A percentile compares a stretch with the other conserved stretches of the same genome.
These are phyloP conservation scores for Plectrocnemia conspersa DNA, from an alignment of 1,140 invertebrate genomes.

Conservation along the genomic window DNA sequence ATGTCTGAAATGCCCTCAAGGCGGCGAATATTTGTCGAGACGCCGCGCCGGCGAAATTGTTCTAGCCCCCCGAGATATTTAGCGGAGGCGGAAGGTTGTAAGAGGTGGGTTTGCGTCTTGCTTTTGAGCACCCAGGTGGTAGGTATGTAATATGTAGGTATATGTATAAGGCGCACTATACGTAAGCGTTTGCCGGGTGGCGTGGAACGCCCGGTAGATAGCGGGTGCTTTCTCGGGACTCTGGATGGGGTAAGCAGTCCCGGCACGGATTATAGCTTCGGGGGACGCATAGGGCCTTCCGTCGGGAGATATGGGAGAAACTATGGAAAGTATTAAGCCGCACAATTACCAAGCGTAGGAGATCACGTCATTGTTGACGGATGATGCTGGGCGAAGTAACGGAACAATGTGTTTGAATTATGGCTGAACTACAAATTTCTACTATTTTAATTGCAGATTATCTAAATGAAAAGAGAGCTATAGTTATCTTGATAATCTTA, in stretches of 20 bases:
- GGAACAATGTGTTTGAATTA: too few relatives aligned
- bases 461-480: too few relatives aligned
- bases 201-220: background rate
- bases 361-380: too few relatives aligned
- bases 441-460: too few relatives aligned
- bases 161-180: too few relatives aligned
- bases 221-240: background rate
- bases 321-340: slow-evolving; percentile 2
- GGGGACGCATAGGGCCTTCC: slow-evolving; percentile 4
- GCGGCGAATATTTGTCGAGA: background rate
- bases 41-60: slow-evolving; percentile 1
- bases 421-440: too few relatives aligned
- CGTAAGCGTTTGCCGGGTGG: too few relatives aligned
- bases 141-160: too few relatives aligned
- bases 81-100: slow-evolving; percentile 22
- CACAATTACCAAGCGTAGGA: too few relatives aligned
- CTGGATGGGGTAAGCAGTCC: slow-evolving; percentile 7
- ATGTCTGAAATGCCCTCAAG: background rate
- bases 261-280: slow-evolving; percentile 14
- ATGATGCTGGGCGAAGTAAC: too few relatives aligned
- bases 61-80: slow-evolving; percentile 19
- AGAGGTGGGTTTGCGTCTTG: slow-evolving; percentile 17
- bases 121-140: background rate
- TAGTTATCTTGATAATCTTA: too few relatives aligned
- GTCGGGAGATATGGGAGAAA: background rate